Evolutionary conservation across 2,113 vertebrate species (phyloP), one percentile per base, ranked within the genome.

Genomic region (Phycodurus eques): DNA sequence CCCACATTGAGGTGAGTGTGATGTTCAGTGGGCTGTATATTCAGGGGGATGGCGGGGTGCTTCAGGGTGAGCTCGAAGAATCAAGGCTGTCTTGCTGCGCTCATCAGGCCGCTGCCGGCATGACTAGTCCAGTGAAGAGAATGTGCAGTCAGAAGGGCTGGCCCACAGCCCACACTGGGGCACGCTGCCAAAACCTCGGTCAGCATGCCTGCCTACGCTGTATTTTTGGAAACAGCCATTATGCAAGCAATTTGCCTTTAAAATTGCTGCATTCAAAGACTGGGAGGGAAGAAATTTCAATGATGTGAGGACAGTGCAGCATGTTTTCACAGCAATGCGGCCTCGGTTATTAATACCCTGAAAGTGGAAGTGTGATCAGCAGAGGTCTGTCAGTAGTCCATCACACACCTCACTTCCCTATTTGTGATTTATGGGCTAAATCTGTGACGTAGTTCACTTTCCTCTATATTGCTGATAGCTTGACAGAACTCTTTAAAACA

Each of bases 181-280:
- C 75, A 22, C 35, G 1, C 80, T 12, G 85, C 91, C 92, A 92
- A 85, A 88, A 74, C 81, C 82, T 83, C 57, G 44, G 88, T 83
- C 87, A 85, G 84, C 70, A 9, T 68, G 83, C 79, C 77, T 79
- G 83, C 83, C 89, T 88, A 71, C 82, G 70, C 88, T 84, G 75
- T 89, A 92, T 92, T 92, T 92, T 90, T 89, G 83, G 85, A 92
- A 91, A 86, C 84, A 88, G 80, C 88, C 80, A 92, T 90, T 91
- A 92, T 79, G 79, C 84, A 85, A 87, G 87, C 82, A 90, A 87
- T 91, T 90, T 85, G 73, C 83, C 74, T 90, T 88, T 80, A 85
- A 90, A 87, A 84, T 90, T 80, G 76, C 75, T 42, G 71, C 77
- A 64, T 77, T 80, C 77, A 71, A 82, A 64, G 64, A 46, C 42